Percentiles rank a stretch among this genome's conserved stretches.
Evolutionary conservation across 2,113 vertebrate genomes (phyloP).

Genomic region (Xyrauchen texanus): DNA sequence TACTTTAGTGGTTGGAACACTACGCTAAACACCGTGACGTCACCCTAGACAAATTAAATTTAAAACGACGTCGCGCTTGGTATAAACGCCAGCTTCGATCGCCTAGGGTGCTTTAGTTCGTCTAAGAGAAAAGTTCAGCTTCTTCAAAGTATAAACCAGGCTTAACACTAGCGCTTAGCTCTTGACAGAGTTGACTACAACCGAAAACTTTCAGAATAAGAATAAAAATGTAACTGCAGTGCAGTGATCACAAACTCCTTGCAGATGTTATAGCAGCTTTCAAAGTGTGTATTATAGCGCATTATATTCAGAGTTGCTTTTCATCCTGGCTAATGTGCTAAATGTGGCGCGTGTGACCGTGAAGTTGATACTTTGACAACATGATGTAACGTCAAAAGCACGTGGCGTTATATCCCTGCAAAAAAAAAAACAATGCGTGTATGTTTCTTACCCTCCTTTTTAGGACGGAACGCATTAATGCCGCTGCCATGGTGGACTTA

Average conservation of each 20-base stretch:
- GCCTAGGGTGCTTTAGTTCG: too few species aligned
- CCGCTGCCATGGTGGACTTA: constrained; percentile 66
- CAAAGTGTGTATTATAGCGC: not conserved
- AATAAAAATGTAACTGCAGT: not conserved
- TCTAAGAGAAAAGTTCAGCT: too few species aligned
- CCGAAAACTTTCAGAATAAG: not conserved
- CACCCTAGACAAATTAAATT: too few species aligned
- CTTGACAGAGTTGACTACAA: not conserved
- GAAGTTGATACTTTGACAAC: constrained; percentile 15
- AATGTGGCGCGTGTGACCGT: not conserved
- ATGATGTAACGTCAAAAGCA: not conserved
- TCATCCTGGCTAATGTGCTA: not conserved
- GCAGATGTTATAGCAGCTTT: not conserved
- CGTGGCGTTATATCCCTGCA: not conserved
- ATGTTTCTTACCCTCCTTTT: constrained; percentile 69
- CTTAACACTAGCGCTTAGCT: not conserved
- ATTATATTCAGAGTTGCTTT: not conserved
- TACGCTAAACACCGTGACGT: too few species aligned
- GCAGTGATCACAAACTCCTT: not conserved
- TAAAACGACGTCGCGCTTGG: too few species aligned
- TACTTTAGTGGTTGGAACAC: too few species aligned
- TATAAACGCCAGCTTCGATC: too few species aligned
- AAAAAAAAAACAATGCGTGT: not conserved
- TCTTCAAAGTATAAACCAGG: too few species aligned
- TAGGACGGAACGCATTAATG: constrained; percentile 63